phyloP scores from a whole-genome alignment of 2,888 invertebrate genomes.

The Dione juno region DNA sequence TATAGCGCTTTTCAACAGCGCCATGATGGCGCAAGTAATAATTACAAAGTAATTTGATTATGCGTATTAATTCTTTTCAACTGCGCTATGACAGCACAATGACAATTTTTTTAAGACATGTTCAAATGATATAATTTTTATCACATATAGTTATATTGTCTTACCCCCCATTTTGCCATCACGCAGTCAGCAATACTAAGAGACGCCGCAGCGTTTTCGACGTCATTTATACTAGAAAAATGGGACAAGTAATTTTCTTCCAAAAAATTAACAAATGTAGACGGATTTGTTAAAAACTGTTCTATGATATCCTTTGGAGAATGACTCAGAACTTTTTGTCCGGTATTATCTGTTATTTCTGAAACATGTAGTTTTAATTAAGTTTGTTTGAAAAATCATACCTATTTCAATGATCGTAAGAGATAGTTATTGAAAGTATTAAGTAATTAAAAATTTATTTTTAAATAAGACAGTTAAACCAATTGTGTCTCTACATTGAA shows the following conservation, averaged over 20 bases:
- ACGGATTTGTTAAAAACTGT: constrained; percentile 87
- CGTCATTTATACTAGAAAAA: constrained; percentile 86
- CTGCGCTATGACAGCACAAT: too few relatives aligned
- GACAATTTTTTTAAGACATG: not conserved
- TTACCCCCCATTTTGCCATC: constrained; percentile 86
- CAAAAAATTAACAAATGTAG: constrained; percentile 86
- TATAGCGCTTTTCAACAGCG: too few relatives aligned
- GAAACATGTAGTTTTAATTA: constrained; percentile 8
- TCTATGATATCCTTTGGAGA: constrained; percentile 86
- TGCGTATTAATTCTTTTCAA: too few relatives aligned
- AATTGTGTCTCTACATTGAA: constrained; percentile 6
- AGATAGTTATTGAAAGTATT: too few relatives aligned
- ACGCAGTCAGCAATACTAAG: constrained; percentile 89
- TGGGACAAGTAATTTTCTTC: constrained; percentile 90
- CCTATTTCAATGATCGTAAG: too few relatives aligned
- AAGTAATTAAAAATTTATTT: too few relatives aligned
- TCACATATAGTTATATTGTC: constrained; percentile 42
- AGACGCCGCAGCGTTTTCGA: constrained; percentile 84
- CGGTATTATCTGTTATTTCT: constrained; percentile 43
- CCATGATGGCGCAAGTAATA: too few relatives aligned
- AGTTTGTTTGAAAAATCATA: too few relatives aligned
- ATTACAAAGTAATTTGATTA: too few relatives aligned
- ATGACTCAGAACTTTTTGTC: constrained; percentile 61
- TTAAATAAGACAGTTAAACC: too few relatives aligned
- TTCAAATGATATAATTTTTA: too few relatives aligned